phyloP scores from a whole-genome alignment of 2,888 invertebrate genomes.

The Orthosia incerta region DNA sequence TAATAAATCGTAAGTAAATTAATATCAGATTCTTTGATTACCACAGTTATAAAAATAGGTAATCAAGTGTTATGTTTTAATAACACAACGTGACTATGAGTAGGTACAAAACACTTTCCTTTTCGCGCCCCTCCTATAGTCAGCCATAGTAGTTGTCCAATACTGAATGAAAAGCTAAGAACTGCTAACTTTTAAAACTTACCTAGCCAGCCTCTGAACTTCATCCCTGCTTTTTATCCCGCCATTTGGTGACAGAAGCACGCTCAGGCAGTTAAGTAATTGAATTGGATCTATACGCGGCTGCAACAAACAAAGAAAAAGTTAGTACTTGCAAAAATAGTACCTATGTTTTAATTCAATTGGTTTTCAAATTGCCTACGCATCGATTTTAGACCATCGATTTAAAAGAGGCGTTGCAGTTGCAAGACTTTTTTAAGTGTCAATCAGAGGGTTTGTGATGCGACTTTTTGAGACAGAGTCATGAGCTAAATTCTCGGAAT shows the following conservation, averaged over 20 bases:
- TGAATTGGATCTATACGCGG: constrained; percentile 98
- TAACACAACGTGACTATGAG: neutral
- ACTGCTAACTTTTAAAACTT: constrained; percentile 72
- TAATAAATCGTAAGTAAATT: neutral
- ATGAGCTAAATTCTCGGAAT: neutral
- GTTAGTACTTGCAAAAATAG: constrained; percentile 9
- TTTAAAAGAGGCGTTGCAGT: neutral
- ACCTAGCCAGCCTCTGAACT: constrained; percentile 97
- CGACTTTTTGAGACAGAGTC: neutral
- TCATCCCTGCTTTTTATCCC: constrained; percentile 97
- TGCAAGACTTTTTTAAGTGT: neutral
- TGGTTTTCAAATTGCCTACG: constrained; percentile 5
- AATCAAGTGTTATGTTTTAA: neutral
- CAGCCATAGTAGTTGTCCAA: neutral
- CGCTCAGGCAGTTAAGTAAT: constrained; percentile 96
- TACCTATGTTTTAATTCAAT: neutral
- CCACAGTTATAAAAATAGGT: neutral
- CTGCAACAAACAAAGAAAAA: constrained; percentile 90
- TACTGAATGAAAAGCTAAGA: constrained; percentile 3
- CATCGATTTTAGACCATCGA: neutral
- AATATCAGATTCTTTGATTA: neutral
- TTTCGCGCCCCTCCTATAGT: neutral
- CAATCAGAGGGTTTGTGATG: neutral
- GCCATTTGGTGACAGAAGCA: constrained; percentile 95
- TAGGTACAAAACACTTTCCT: neutral